Percentiles rank a stretch among this genome's conserved stretches.
phyloP scores from a whole-genome alignment of 2,888 invertebrate genomes.

The Drosophila niveifrons region DNA sequence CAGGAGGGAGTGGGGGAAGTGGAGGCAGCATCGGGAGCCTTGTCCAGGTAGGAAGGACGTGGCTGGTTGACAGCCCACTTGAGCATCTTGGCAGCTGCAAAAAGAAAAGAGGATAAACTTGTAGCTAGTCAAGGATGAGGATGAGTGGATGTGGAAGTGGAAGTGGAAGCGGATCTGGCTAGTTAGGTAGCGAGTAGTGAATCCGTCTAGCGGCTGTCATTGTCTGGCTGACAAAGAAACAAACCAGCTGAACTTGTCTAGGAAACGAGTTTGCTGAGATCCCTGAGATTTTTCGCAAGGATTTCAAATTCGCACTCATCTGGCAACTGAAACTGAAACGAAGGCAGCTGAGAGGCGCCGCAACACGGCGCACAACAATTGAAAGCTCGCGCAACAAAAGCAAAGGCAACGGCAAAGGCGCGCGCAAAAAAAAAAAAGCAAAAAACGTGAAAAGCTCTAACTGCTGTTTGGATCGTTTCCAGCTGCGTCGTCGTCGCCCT shows the following conservation, averaged over 20 bases:
- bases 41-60: slow-evolving; percentile 76
- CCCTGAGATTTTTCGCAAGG: slow-evolving; percentile 23
- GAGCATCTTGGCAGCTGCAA: slow-evolving; percentile 67
- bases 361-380: slow-evolving; percentile 47
- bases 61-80: slow-evolving; percentile 85
- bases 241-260: slow-evolving; percentile 59
- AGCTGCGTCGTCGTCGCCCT: neutral
- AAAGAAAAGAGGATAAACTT: slow-evolving; percentile 17
- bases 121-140: slow-evolving; percentile 1
- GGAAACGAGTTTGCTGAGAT: slow-evolving; percentile 52
- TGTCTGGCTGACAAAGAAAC: slow-evolving; percentile 19
- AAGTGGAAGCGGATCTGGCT: slow-evolving; percentile 43
- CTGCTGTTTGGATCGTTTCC: slow-evolving; percentile 10
- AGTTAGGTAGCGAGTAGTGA: slow-evolving; percentile 43
- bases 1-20: neutral
- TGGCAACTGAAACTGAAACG: neutral
- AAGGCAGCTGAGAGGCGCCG: slow-evolving; percentile 31
- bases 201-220: slow-evolving; percentile 13
- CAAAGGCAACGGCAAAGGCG: neutral
- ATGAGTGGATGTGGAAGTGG: slow-evolving; percentile 5
- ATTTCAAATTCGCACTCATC: slow-evolving; percentile 47
- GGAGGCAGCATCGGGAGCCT: slow-evolving; percentile 43
- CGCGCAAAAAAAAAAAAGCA: slow-evolving; percentile 6
- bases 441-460: neutral
- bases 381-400: slow-evolving; percentile 40